phyloP scores from a whole-genome alignment of 1,140 invertebrate genomes.

The Trinorchestia longiramus region DNA sequence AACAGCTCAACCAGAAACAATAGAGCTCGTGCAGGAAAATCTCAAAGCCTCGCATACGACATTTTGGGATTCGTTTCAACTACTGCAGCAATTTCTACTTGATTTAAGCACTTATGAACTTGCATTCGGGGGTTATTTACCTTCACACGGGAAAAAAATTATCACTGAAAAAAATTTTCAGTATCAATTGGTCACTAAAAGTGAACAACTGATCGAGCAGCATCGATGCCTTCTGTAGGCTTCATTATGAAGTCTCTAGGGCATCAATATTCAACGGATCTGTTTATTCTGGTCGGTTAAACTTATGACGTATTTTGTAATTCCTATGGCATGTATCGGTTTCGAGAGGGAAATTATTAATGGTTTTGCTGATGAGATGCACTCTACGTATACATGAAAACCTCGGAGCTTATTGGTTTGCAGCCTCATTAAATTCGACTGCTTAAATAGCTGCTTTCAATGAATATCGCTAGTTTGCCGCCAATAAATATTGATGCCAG shows the following conservation, averaged over 20 bases:
- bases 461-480: not conserved
- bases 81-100: not conserved
- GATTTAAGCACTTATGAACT: not conserved
- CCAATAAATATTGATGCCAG: not conserved
- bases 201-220: not conserved
- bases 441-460: not conserved
- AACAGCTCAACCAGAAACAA: too few species aligned
- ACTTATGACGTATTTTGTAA: constrained; percentile 53
- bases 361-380: constrained; percentile 41
- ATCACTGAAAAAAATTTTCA: not conserved
- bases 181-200: not conserved
- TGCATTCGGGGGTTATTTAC: not conserved
- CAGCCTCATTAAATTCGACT: constrained; percentile 19
- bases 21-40: too few species aligned
- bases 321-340: constrained; percentile 52
- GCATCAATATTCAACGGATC: constrained; percentile 45
- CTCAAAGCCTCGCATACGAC: too few species aligned
- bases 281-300: constrained; percentile 49
- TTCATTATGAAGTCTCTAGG: constrained; percentile 33
- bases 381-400: constrained; percentile 25
- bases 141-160: too few species aligned
- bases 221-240: not conserved
- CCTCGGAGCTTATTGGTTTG: constrained; percentile 31
- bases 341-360: constrained; percentile 36
- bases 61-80: not conserved